Evolutionary conservation across 2,888 invertebrate genomes (phyloP), one percentile per base, ranked within the genome.

Genomic region (Ectemnius lituratus): DNA sequence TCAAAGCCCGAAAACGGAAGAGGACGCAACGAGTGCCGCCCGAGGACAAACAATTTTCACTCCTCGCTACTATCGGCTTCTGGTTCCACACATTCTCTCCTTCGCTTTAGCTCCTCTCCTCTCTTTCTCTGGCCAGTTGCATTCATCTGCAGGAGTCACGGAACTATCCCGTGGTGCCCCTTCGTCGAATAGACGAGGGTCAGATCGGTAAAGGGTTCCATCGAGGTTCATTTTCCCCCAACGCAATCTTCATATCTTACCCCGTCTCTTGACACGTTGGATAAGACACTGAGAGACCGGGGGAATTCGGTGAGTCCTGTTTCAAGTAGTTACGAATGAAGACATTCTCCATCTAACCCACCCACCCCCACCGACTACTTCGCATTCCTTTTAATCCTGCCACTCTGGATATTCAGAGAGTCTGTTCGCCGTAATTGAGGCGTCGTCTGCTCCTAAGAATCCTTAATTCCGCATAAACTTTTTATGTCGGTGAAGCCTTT

Each of bases 41-140:
- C 59, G 63, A 65, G 70, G 80, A 80, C 76, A 75, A 52, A 74
- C 80, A 85, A 85, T 85, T 85, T 84, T 80, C 84, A 79, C 73
- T 76, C 70, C 71, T 11, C 52, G 52, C 52, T 52, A 52, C 52
- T 52, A 14, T 52, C 52, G n/a, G 52, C 37, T 52, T 14, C 52
- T 16, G 52, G 8, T 16, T 52, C 52, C 16, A 52, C 16, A 4
- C 52, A n/a, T 52, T 16, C 52, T 52, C 52, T 52, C 52, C 4
- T 13, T 14, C 16, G 4, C 2, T 4, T 4, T 2, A 2, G 13
- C 47, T 47, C 11, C 47, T 23, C 47, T 47, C 76, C 69, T 56
- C 23, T 60, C 65, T 64, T 28, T 52, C 56, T 16, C 61, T 47
- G 23, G 66, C 62, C 69, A 70, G 76, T 77, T 77, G 76, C 73